Conservation (phyloP, 92 coral and sea anemone species). For the Pocillopora grandis region DNA sequence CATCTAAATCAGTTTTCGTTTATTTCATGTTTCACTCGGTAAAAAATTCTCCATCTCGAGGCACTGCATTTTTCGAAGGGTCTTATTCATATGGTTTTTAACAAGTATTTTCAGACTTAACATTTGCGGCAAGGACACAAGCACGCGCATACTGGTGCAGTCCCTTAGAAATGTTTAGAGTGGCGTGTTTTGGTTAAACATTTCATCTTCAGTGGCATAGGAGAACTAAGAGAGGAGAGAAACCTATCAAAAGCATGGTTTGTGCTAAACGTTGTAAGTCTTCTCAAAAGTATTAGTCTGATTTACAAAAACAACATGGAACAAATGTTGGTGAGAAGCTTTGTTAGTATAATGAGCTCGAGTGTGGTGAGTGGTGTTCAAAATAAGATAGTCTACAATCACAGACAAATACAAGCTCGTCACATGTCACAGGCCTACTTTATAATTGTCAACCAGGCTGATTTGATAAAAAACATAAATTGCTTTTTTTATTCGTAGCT, state of each 20-base stretch:
- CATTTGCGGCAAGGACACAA: not conserved
- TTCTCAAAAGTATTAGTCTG: not conserved
- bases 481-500: too few relatives aligned
- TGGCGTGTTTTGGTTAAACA: not conserved
- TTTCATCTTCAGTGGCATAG: not conserved
- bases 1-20: too few relatives aligned
- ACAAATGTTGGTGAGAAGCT: not conserved
- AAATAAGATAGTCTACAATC: not conserved
- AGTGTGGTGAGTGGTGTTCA: not conserved
- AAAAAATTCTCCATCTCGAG: not conserved
- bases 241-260: not conserved
- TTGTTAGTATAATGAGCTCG: not conserved
- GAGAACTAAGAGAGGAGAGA: constrained; percentile 4
- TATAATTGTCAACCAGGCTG: too few relatives aligned
- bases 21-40: too few relatives aligned
- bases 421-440: not conserved
- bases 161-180: not conserved
- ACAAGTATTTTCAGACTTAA: not conserved
- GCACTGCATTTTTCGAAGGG: not conserved
- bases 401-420: not conserved
- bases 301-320: not conserved
- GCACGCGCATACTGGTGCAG: not conserved
- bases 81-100: not conserved
- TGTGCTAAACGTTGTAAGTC: not conserved
- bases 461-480: too few relatives aligned